Conservation (phyloP, 2,888 invertebrate genomes). For the Sminthurides aquaticus region DNA sequence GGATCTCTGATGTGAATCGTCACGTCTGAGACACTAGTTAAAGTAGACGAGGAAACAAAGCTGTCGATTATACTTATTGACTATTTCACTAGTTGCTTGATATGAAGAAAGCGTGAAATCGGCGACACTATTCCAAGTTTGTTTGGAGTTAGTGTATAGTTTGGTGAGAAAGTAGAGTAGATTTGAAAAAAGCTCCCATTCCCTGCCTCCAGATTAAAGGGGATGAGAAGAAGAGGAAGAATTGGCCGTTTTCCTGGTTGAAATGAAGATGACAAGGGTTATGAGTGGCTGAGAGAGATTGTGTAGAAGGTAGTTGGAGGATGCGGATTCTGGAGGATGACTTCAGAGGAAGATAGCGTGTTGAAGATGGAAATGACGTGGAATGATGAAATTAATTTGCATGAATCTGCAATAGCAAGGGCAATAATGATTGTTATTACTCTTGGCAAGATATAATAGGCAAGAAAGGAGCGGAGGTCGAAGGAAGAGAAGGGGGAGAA, state of each 20-base stretch:
- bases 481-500: not conserved
- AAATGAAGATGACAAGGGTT: not conserved
- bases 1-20: no score
- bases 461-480: not conserved
- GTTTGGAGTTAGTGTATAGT: not conserved
- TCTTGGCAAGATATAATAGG: not conserved
- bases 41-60: no score
- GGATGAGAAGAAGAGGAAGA: not conserved
- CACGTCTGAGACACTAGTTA: no score
- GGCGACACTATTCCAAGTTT: not conserved
- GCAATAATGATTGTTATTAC: slow-evolving; percentile 5
- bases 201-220: not conserved
- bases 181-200: not conserved
- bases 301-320: not conserved
- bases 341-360: not conserved
- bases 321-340: not conserved
- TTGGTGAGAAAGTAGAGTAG: not conserved
- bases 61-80: no score
- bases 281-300: not conserved
- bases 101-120: not conserved
- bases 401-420: slow-evolving; percentile 5
- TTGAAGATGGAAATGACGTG: slow-evolving; percentile 6
- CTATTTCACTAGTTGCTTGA: no score
- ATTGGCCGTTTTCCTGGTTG: not conserved
- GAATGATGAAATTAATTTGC: slow-evolving; percentile 9